Base-by-base conservation (phyloP, 2,888 invertebrate species). In the Trichogramma dendrolimi region DNA sequence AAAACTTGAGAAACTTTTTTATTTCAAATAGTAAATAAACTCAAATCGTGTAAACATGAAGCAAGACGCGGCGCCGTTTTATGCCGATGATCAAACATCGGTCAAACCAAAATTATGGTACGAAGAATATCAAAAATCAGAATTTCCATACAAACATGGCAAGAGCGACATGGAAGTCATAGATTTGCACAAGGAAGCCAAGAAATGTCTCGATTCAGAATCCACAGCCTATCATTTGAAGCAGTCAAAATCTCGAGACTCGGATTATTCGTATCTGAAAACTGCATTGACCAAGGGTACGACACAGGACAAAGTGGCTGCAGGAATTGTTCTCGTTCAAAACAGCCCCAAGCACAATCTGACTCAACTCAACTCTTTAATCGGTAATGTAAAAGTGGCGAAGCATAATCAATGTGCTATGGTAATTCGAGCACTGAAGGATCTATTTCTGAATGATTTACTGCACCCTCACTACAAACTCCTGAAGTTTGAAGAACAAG, bases 271-370 rank as follows among this genome's bases (percentile, higher is more conserved):
- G 60, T 94, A 93, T 93, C 86, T 92, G 66, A 85, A 86, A 69
- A 90, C 89, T 2, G 86, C 94, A 7, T 81, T 93, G 69, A 82
- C 86, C 8, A 89, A 88, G 69, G 96, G 96, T 67, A 94, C 94
- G 0, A 84, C 88, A 0, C 85, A 88, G 0, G 96, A 96, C 79
- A 91, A 90, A 81, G 85, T 94, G 62, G 94, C 95, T 4, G 94
- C 94, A 0, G 86, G 88, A 62, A 89, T 90, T 5, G 83, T 96
- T 39, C 80, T 89, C 39, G 86, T 94, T 65, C 89, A 94, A 83
- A 89, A 93, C 72, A 89, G 88, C 69, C 92, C 94, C 0, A 81
- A 92, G n/a, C 89, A 90, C 75, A 91, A 89, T 76, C 77, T 94
- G 54, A 78, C 84, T 8, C 86, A 87, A 42, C 76, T 95, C 38